A percentile compares a stretch with the other conserved stretches of the same genome.
phyloP scores from a whole-genome alignment of 2,888 invertebrate species.

The Leptinotarsa rubiginosa region DNA sequence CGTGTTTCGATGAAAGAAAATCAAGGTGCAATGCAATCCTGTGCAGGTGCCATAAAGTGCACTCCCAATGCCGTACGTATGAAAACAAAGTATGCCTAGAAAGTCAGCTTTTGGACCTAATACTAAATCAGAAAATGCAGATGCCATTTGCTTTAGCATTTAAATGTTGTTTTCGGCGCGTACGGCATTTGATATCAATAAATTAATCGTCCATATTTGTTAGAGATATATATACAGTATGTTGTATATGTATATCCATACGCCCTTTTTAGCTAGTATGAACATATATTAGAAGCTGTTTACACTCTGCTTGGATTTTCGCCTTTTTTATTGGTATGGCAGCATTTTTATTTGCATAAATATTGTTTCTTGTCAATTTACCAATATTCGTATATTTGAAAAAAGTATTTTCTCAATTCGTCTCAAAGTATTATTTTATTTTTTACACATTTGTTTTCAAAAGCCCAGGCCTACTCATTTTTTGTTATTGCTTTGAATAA shows the following conservation, averaged over 20 bases:
- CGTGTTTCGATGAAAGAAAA: conserved; percentile 21
- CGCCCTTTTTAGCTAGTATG: conserved; percentile 57
- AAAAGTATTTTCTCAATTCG: conserved; percentile 1
- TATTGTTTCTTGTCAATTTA: neutral
- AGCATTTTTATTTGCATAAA: conserved; percentile 31
- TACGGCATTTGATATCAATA: conserved; percentile 60
- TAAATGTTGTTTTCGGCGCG: conserved; percentile 33
- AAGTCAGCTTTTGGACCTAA: conserved; percentile 30
- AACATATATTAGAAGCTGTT: conserved; percentile 46
- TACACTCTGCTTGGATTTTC: conserved; percentile 45
- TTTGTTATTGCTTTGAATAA: conserved; percentile 7
- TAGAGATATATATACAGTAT: conserved; percentile 58
- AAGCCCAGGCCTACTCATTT: neutral
- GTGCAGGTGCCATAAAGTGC: conserved; percentile 38
- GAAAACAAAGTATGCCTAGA: conserved; percentile 40
- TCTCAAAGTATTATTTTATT: conserved; percentile 12
- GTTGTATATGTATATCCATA: conserved; percentile 56
- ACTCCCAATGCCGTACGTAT: conserved; percentile 40
- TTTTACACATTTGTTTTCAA: neutral
- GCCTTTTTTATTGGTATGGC: conserved; percentile 38
- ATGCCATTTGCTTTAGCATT: conserved; percentile 33
- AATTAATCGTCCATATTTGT: conserved; percentile 64
- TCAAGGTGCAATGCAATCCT: conserved; percentile 37
- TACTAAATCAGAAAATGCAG: conserved; percentile 25
- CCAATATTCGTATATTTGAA: neutral